Base-by-base conservation (phyloP, 2,113 vertebrate species). In the Hydrolagus affinis region DNA sequence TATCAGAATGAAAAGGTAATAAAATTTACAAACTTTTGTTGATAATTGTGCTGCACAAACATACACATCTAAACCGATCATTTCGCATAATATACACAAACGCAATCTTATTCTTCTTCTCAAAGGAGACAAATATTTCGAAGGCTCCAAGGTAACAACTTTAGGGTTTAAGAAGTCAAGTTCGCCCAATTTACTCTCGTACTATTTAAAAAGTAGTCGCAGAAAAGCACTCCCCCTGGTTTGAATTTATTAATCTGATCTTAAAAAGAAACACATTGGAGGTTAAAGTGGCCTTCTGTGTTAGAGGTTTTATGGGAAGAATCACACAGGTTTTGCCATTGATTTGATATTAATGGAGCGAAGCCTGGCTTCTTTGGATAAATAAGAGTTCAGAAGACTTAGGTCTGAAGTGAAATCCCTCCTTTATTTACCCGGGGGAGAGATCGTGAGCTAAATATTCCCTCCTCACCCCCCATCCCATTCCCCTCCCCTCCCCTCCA, bases 11-110 rank as follows among this genome's bases (percentile, higher is more conserved):
- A 32, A 66, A 83, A 83, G 60, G 28, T 25, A 66, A 62, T 66
- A 83, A 83, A 83, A 83, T 83, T 83, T 83, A 83, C 78, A 83
- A 83, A 83, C 60, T 83, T 64, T 80, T 66, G 32, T 83, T 44
- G 44, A 44, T 44, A 44, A 44, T 44, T 83, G 23, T 15, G 25
- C 8, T 62, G 57, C 78, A 83, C 78, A 83, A 83, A 83, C 78
- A 83, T 83, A 83, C 78, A 83, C 78, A 64, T 83, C 78, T 83
- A 83, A 83, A 83, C 32, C 66, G 77, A 60, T 25, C 57, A 80
- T 60, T 78, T 78, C 30, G 25, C 32, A 83, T 32, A 66, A 66
- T 83, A 75, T 75, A 83, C 32, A 25, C 78, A 83, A 23, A 83
- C 25, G 19, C 4, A 15, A 64, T 44, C 6, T 44, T 44, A 44